A percentile compares a stretch with the other conserved stretches of the same genome.
phyloP scores from a whole-genome alignment of 2,113 vertebrate genomes.

The Piaya cayana region DNA sequence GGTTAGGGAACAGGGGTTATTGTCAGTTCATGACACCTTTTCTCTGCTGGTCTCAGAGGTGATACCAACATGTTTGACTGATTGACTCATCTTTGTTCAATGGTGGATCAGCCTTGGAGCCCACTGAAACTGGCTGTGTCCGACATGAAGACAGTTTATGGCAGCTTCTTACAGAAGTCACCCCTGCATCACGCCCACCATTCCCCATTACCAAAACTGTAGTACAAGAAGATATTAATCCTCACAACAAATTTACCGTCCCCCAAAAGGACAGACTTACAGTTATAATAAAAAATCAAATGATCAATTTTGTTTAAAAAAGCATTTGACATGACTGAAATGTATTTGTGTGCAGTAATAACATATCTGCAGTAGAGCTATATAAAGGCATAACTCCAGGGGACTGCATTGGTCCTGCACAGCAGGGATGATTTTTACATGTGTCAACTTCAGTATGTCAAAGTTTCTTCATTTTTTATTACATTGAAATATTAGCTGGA shows the following conservation, averaged over 20 bases:
- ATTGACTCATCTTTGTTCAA: background rate
- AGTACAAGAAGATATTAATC: background rate
- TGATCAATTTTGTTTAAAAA: background rate
- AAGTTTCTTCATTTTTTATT: background rate
- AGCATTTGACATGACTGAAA: background rate
- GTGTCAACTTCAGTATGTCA: background rate
- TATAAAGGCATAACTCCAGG: background rate
- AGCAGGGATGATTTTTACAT: background rate
- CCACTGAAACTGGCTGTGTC: background rate
- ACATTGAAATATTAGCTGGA: background rate
- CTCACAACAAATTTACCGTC: background rate
- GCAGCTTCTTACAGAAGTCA: background rate
- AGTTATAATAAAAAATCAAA: background rate
- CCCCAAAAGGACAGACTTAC: background rate
- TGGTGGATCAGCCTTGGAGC: background rate
- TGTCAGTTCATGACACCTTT: background rate
- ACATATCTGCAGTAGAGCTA: background rate
- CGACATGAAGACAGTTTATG: background rate
- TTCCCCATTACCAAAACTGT: background rate
- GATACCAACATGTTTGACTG: background rate
- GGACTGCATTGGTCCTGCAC: background rate
- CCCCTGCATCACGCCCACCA: background rate
- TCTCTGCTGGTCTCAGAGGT: background rate
- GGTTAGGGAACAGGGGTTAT: accelerated
- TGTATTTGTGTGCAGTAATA: background rate